Evolutionary conservation across 2,113 vertebrate species (phyloP).

Genomic region (Epinephelus lanceolatus): DNA sequence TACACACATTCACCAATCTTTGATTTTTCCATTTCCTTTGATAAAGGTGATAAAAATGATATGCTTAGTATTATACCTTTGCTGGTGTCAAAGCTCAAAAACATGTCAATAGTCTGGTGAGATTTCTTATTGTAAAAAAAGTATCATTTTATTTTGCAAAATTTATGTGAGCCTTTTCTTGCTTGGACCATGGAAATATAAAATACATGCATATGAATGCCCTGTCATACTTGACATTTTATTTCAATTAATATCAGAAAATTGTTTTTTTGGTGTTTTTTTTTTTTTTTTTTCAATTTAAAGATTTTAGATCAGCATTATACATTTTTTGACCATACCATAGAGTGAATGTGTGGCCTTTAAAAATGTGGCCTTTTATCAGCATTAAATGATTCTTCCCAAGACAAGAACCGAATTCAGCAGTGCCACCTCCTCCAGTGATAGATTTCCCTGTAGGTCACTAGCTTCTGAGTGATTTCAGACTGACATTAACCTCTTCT

Average conservation of each 20-base stretch:
- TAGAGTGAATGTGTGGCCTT: too few relatives aligned
- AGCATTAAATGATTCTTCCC: background rate
- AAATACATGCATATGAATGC: background rate
- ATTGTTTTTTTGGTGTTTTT: too few relatives aligned
- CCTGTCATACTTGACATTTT: background rate
- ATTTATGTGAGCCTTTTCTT: background rate
- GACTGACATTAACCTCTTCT: constrained; percentile 56
- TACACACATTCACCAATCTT: too few relatives aligned
- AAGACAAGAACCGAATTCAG: background rate
- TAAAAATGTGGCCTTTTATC: background rate
- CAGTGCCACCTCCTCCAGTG: background rate
- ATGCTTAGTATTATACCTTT: too few relatives aligned
- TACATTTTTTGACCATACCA: background rate
- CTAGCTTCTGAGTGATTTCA: constrained; percentile 44
- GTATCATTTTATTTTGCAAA: background rate
- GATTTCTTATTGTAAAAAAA: background rate
- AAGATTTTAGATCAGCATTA: background rate
- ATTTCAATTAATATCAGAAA: background rate
- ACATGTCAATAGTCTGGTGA: too few relatives aligned
- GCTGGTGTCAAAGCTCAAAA: too few relatives aligned
- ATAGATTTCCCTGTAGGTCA: constrained; percentile 33
- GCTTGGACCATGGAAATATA: background rate
- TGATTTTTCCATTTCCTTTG: too few relatives aligned
- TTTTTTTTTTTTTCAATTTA: background rate
- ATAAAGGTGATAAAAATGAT: too few relatives aligned